Percentiles rank a stretch among this genome's conserved stretches.
phyloP scores from a whole-genome alignment of 2,888 invertebrate species.

The Eristalis pertinax region DNA sequence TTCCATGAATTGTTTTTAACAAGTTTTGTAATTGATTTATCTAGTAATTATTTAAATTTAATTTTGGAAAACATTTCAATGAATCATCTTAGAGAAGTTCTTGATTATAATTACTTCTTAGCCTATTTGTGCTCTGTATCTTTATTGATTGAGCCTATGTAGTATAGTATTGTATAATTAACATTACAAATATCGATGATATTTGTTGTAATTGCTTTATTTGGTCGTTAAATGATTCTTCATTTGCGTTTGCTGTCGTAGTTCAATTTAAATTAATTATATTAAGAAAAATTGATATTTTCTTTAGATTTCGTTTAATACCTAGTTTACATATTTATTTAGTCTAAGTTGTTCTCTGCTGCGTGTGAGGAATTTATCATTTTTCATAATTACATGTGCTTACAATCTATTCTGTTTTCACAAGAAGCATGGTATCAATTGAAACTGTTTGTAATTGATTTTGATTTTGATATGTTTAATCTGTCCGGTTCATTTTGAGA shows the following conservation, averaged over 20 bases:
- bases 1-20: constrained; percentile 40
- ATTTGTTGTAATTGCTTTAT: constrained; percentile 36
- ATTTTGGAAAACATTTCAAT: constrained; percentile 2
- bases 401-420: not conserved
- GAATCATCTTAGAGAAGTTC: constrained; percentile 7
- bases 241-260: constrained; percentile 30
- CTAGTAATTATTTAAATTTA: not conserved
- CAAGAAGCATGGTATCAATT: not conserved
- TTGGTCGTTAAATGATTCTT: constrained; percentile 54
- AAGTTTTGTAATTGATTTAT: constrained; percentile 4
- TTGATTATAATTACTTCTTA: constrained; percentile 16
- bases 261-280: constrained; percentile 28
- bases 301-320: not conserved
- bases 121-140: constrained; percentile 37
- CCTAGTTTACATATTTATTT: not conserved
- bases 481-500: not conserved
- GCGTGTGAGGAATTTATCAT: constrained; percentile 1
- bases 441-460: not conserved
- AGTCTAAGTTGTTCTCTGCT: constrained; percentile 14
- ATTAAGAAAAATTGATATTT: not conserved
- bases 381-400: not conserved
- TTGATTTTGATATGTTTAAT: not conserved
- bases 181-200: constrained; percentile 18
- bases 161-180: not conserved
- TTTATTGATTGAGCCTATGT: constrained; percentile 21